Evolutionary conservation across 2,888 invertebrate species (phyloP).

Genomic region (Cryptus armator): DNA sequence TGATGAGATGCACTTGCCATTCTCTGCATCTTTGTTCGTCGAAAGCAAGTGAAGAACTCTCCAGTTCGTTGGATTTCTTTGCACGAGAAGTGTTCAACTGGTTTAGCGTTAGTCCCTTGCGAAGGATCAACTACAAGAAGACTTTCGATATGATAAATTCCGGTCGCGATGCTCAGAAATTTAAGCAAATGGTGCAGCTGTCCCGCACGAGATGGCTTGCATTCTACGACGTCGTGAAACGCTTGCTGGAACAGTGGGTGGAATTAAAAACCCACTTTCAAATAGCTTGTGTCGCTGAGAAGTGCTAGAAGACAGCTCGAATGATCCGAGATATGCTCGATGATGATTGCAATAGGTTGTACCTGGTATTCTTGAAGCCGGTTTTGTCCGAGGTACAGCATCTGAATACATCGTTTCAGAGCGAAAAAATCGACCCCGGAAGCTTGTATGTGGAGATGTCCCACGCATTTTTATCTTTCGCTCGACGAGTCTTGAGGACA

Average conservation of each 20-base stretch:
- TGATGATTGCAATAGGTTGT: slow-evolving; percentile 62
- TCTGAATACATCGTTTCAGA: slow-evolving; percentile 63
- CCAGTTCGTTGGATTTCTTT: slow-evolving; percentile 68
- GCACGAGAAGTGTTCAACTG: slow-evolving; percentile 70
- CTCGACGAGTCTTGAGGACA: slow-evolving; percentile 10
- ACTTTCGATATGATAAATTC: slow-evolving; percentile 23
- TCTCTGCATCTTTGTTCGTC: slow-evolving; percentile 63
- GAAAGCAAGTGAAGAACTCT: slow-evolving; percentile 67
- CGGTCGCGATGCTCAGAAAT: slow-evolving; percentile 43
- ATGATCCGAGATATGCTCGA: slow-evolving; percentile 60
- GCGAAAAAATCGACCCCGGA: slow-evolving; percentile 60
- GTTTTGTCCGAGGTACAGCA: slow-evolving; percentile 56
- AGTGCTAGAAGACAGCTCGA: slow-evolving; percentile 60
- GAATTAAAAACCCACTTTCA: slow-evolving; percentile 69
- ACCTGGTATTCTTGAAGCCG: slow-evolving; percentile 68
- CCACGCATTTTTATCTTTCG: slow-evolving; percentile 28
- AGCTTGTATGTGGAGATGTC: slow-evolving; percentile 54
- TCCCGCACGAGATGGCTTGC: slow-evolving; percentile 70
- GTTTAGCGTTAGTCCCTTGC: slow-evolving; percentile 68
- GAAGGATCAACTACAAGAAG: slow-evolving; percentile 40
- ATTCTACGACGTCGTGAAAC: slow-evolving; percentile 62
- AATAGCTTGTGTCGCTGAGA: slow-evolving; percentile 35
- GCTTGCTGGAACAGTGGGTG: slow-evolving; percentile 61
- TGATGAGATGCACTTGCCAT: slow-evolving; percentile 70
- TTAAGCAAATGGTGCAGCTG: slow-evolving; percentile 52